phyloP scores from a whole-genome alignment of 2,888 invertebrate species.

The Aromia moschata region DNA sequence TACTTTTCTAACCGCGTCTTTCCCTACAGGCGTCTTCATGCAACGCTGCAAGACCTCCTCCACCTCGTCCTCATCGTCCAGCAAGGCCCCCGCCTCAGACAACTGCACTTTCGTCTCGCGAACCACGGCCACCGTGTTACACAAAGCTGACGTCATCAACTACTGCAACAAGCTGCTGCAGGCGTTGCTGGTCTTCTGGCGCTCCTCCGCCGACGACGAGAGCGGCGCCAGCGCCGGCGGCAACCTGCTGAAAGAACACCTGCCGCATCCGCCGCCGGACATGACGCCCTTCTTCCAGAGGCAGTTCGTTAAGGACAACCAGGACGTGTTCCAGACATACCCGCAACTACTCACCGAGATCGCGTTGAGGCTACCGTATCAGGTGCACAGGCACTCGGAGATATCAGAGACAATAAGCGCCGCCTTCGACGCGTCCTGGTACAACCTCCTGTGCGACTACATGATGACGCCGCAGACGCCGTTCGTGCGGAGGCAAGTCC shows the following conservation, averaged over 20 bases:
- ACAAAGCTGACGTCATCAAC: constrained; percentile 75
- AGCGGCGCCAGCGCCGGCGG: constrained; percentile 64
- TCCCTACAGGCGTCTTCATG: constrained; percentile 74
- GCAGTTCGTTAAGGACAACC: constrained; percentile 91
- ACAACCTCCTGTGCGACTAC: constrained; percentile 81
- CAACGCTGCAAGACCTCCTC: constrained; percentile 73
- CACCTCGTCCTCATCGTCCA: constrained; percentile 49
- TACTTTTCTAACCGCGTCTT: background rate
- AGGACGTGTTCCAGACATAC: constrained; percentile 94
- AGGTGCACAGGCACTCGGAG: constrained; percentile 83
- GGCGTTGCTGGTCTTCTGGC: constrained; percentile 78
- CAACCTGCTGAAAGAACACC: constrained; percentile 82
- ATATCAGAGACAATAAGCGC: constrained; percentile 62
- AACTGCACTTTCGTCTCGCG: constrained; percentile 71
- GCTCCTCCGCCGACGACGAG: constrained; percentile 65
- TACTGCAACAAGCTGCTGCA: constrained; percentile 78
- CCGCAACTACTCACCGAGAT: constrained; percentile 95
- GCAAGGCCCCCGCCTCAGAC: constrained; percentile 54
- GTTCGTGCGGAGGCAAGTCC: constrained; percentile 85
- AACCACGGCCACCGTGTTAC: constrained; percentile 75
- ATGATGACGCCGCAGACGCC: constrained; percentile 92
- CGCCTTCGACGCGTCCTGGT: constrained; percentile 74
- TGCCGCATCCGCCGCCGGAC: constrained; percentile 85
- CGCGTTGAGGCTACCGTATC: constrained; percentile 91
- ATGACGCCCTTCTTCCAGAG: constrained; percentile 95